These are phyloP conservation scores for Anthopleura sola DNA, from an alignment of 64 coral and sea anemone genomes.

Conservation along the genomic window DNA sequence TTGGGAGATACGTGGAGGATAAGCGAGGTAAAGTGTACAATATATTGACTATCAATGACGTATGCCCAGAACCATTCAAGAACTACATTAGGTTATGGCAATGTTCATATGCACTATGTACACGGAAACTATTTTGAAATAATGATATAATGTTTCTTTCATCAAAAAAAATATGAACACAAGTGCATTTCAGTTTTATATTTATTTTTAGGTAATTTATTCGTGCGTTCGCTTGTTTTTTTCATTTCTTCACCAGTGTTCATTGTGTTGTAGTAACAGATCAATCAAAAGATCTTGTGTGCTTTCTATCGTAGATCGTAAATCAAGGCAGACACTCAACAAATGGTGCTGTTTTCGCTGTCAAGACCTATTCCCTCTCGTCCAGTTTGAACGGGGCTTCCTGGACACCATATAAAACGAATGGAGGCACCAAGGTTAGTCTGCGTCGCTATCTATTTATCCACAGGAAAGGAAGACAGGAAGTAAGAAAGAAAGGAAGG, in stretches of 20 bases:
- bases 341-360: constrained; percentile 9
- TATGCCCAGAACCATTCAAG: neutral
- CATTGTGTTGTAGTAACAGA: neutral
- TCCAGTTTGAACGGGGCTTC: constrained; percentile 23
- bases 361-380: constrained; percentile 31
- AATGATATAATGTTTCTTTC: neutral
- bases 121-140: neutral
- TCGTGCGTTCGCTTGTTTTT: no score
- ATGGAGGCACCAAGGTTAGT: constrained; percentile 40
- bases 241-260: neutral
- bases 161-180: no score
- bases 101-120: no score
- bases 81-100: neutral
- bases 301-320: constrained; percentile 11
- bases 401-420: constrained; percentile 28
- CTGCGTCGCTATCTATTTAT: neutral
- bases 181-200: no score
- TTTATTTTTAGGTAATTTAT: neutral
- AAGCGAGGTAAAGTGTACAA: constrained; percentile 11
- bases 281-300: neutral
- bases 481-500: no score
- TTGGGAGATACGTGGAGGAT: neutral
- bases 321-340: constrained; percentile 27
- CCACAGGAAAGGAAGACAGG: neutral
- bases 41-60: neutral